A percentile compares a stretch with the other conserved stretches of the same genome.
These are phyloP conservation scores for Magallana ariakensis DNA, from an alignment of 1,140 invertebrate species.

Conservation along the genomic window DNA sequence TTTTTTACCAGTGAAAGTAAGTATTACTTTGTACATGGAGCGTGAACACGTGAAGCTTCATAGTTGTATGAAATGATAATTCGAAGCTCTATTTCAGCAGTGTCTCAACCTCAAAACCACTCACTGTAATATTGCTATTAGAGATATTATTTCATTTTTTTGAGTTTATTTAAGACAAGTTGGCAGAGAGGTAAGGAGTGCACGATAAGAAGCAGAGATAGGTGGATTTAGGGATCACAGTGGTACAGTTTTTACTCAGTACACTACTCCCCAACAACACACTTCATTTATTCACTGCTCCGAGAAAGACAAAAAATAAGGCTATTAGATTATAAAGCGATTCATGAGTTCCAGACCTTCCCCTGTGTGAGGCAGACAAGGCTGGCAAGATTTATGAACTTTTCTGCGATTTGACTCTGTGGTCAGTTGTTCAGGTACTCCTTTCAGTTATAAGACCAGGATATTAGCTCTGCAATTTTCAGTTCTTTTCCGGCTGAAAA, in stretches of 20 bases:
- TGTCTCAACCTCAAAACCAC: slow-evolving; percentile 24
- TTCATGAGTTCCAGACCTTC: neutral
- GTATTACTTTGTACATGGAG: slow-evolving; percentile 4
- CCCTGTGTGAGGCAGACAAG: neutral
- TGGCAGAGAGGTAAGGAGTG: slow-evolving; percentile 26
- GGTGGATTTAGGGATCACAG: slow-evolving; percentile 2
- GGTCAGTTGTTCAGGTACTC: neutral
- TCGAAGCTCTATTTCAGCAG: neutral
- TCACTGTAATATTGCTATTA: neutral
- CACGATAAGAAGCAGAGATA: neutral
- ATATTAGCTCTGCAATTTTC: slow-evolving; percentile 10
- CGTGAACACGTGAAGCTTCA: neutral
- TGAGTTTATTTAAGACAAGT: slow-evolving; percentile 20
- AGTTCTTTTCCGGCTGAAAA: neutral
- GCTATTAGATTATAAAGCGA: slow-evolving; percentile 17
- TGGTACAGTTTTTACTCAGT: slow-evolving; percentile 4
- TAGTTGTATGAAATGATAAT: neutral
- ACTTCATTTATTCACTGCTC: neutral
- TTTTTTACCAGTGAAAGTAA: slow-evolving; percentile 36
- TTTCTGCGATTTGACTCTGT: slow-evolving; percentile 20
- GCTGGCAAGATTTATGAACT: slow-evolving; percentile 28
- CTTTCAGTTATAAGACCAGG: neutral
- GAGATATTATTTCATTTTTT: slow-evolving; percentile 34
- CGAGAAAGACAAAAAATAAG: neutral
- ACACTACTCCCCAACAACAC: neutral